Evolutionary conservation across 2,888 invertebrate genomes (phyloP), one percentile per base, ranked within the genome.

Genomic region (Mythimna albipuncta): DNA sequence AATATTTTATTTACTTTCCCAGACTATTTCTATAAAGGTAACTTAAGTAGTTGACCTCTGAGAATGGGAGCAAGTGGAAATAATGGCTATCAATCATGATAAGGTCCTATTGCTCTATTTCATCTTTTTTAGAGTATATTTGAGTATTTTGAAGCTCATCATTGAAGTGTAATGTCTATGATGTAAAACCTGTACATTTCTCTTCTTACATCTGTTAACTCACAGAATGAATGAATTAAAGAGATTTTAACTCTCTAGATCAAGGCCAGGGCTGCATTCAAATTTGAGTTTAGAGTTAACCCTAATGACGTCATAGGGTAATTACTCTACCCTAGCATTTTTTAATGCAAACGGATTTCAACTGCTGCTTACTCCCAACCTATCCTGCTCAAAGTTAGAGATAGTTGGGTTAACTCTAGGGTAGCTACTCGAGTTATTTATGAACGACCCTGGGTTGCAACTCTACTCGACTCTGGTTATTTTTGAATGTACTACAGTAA

Each of bases 1-100:
- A 85, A 70, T 72, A 76, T 80, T 70, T 81, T 81, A 86, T 83
- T 75, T 72, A 74, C 59, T 76, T 84, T 84, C 84, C 74, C 77
- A 82, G 55, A 65, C 74, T 62, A 69, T 73, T 79, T 72, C 62
- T 44, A 72, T 26, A 64, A 69, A 67, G 65, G 69, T 69, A 71
- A 35, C 1, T 44, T 58, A 35, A 38, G 35, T 44, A 54, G 50
- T 63, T 54, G 65, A 66, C 63, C 64, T 73, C 75, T 64, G 7
- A 19, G 13, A 79, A 79, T 68, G 55, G 44, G 72, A 65, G 50
- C 67, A 77, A 58, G 67, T 54, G 52, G 55, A 13, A 11, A 64
- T 77, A n/a, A 52, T 57, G 26, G 44, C 10, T 13, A 77, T 77
- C 54, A 77, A 79, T 82, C 82, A 79, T 81, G 72, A 81, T 66